A percentile compares a stretch with the other conserved stretches of the same genome.
Evolutionary conservation across 2,797 vertebrate genomes (phyloP).

Genomic region (Ptychadena robeensis): DNA sequence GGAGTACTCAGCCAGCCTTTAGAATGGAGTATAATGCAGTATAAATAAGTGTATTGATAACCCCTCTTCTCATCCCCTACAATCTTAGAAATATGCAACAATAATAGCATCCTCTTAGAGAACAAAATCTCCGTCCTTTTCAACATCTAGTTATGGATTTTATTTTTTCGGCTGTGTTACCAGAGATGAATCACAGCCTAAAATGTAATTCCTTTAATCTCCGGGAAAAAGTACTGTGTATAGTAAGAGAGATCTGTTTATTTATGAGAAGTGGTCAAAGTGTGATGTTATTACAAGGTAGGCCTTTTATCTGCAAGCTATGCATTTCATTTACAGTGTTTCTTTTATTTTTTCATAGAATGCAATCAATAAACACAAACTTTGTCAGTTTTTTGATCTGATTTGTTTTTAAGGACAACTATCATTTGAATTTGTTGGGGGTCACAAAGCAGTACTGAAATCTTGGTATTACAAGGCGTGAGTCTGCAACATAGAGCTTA

Average conservation of each 20-base stretch:
- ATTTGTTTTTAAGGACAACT: slow-evolving; percentile 8
- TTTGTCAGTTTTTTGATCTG: slow-evolving; percentile 16
- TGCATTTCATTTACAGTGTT: slow-evolving; percentile 8
- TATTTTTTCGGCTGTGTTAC: slow-evolving; percentile 22
- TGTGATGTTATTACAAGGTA: slow-evolving; percentile 28
- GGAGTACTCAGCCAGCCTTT: slow-evolving; percentile 10
- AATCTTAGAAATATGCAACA: slow-evolving; percentile 48
- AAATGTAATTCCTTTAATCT: slow-evolving; percentile 51
- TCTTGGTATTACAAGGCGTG: background rate
- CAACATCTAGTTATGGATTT: slow-evolving; percentile 32
- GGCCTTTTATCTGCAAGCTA: slow-evolving; percentile 30
- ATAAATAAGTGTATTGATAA: slow-evolving; percentile 45
- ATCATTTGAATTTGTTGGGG: background rate
- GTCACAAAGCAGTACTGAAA: background rate
- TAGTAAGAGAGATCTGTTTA: slow-evolving; percentile 37
- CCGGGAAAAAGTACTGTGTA: slow-evolving; percentile 20
- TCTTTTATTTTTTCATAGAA: slow-evolving; percentile 1
- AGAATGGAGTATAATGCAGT: slow-evolving; percentile 33
- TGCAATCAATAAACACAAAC: slow-evolving; percentile 16
- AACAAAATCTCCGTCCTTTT: slow-evolving; percentile 31
- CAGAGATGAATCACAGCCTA: slow-evolving; percentile 25
- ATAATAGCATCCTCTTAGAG: slow-evolving; percentile 42
- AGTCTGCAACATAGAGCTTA: background rate
- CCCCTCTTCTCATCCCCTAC: slow-evolving; percentile 31
- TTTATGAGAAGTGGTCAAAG: slow-evolving; percentile 50